These are phyloP conservation scores for Mizuhopecten yessoensis DNA, from an alignment of 1,140 invertebrate genomes.

Conservation along the genomic window DNA sequence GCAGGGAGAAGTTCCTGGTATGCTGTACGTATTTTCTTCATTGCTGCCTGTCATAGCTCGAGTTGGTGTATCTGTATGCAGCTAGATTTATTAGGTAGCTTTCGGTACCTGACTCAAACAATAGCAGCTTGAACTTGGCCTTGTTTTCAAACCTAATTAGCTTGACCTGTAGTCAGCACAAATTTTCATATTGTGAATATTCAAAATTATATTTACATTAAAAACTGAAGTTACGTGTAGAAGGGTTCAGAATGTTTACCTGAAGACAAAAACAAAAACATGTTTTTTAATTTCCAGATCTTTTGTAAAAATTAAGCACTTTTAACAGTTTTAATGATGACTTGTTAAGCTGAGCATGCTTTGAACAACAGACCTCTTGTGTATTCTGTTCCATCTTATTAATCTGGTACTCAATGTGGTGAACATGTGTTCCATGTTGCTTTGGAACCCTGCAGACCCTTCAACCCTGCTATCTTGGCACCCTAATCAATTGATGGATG, in stretches of 20 bases:
- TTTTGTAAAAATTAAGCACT: background rate
- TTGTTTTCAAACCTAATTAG: too few species aligned
- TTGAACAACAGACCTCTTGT: background rate
- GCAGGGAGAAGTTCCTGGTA: too few species aligned
- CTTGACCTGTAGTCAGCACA: too few species aligned
- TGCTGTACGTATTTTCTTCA: too few species aligned
- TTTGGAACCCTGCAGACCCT: background rate
- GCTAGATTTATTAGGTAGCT: background rate
- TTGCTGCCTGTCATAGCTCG: too few species aligned
- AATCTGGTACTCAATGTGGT: constrained; percentile 14
- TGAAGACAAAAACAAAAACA: too few species aligned
- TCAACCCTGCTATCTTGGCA: constrained; percentile 4
- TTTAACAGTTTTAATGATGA: background rate
- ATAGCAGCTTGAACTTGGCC: background rate
- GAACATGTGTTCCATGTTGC: constrained; percentile 21
- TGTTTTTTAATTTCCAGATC: background rate
- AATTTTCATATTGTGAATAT: too few species aligned
- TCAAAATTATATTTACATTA: background rate
- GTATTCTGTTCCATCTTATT: constrained; percentile 10
- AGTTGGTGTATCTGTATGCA: too few species aligned
- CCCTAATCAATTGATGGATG: background rate
- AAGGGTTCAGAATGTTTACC: background rate
- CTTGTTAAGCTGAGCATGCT: background rate
- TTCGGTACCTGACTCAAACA: background rate
- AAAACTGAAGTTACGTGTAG: background rate